These are phyloP conservation scores for Drosophila tani DNA, from an alignment of 1,140 invertebrate genomes.

Conservation along the genomic window DNA sequence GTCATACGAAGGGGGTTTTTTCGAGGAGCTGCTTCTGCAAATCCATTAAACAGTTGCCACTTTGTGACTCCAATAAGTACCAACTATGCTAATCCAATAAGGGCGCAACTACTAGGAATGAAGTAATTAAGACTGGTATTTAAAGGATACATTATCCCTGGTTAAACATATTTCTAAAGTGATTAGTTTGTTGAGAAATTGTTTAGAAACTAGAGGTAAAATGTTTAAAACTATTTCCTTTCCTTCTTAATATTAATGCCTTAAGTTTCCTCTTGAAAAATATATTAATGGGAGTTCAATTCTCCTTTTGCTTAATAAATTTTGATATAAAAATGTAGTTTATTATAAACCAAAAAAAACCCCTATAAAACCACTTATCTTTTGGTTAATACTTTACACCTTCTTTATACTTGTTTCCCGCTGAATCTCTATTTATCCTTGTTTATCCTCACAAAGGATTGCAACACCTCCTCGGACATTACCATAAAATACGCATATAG, in stretches of 20 bases:
- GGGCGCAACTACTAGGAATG: background rate
- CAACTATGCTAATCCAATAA: background rate
- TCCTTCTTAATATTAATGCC: too few species aligned
- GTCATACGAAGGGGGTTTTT: background rate
- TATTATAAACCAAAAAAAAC: too few species aligned
- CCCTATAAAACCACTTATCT: background rate
- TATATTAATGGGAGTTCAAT: too few species aligned
- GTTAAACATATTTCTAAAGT: background rate
- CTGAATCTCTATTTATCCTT: conserved; percentile 3
- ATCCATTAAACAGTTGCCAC: background rate
- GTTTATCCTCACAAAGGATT: conserved; percentile 47
- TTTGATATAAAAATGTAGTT: too few species aligned
- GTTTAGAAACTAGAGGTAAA: too few species aligned
- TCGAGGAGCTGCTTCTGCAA: background rate
- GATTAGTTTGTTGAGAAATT: background rate
- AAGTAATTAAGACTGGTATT: background rate
- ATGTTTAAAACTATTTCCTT: too few species aligned
- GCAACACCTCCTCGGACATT: conserved; percentile 47
- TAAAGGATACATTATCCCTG: background rate
- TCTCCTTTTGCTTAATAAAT: too few species aligned
- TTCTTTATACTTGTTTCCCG: background rate
- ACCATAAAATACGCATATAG: conserved; percentile 43
- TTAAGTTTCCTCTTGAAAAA: too few species aligned
- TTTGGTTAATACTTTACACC: background rate
- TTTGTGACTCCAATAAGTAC: background rate